Percentiles rank a stretch among this genome's conserved stretches.
These are phyloP conservation scores for Neogobius melanostomus DNA, from an alignment of 2,113 vertebrate species.

Conservation along the genomic window DNA sequence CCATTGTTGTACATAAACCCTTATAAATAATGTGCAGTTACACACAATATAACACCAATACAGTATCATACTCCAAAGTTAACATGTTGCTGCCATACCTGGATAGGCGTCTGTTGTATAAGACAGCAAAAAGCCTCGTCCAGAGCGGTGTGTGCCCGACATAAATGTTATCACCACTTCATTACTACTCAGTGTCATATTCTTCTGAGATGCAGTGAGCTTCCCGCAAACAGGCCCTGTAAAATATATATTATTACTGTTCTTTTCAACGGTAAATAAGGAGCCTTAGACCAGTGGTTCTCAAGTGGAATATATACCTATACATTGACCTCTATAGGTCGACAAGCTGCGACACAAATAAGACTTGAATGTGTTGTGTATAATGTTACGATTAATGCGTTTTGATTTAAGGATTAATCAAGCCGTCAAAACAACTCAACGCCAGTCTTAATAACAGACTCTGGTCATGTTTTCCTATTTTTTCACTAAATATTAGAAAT, in stretches of 20 bases:
- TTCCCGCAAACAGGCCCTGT: slow-evolving; percentile 84
- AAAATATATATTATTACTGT: slow-evolving; percentile 19
- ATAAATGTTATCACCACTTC: slow-evolving; percentile 77
- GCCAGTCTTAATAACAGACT: too few relatives aligned
- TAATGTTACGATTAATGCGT: too few relatives aligned
- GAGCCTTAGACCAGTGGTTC: too few relatives aligned
- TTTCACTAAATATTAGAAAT: too few relatives aligned
- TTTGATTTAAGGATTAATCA: too few relatives aligned
- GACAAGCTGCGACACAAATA: too few relatives aligned
- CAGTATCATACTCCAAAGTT: not conserved
- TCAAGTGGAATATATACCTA: too few relatives aligned
- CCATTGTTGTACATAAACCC: not conserved
- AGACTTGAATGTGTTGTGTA: too few relatives aligned
- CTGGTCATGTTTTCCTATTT: too few relatives aligned
- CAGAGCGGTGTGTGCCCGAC: slow-evolving; percentile 80
- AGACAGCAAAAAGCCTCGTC: slow-evolving; percentile 85
- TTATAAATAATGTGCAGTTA: not conserved
- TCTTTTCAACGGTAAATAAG: slow-evolving; percentile 39
- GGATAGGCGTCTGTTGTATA: slow-evolving; percentile 80
- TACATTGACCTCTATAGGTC: too few relatives aligned
- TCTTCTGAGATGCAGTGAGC: slow-evolving; percentile 48
- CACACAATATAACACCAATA: not conserved
- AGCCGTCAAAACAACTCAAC: slow-evolving; percentile 1
- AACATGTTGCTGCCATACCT: slow-evolving; percentile 68
- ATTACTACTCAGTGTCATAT: slow-evolving; percentile 73